Conservation (phyloP, 2,797 vertebrate species). For the Lithobates pipiens region DNA sequence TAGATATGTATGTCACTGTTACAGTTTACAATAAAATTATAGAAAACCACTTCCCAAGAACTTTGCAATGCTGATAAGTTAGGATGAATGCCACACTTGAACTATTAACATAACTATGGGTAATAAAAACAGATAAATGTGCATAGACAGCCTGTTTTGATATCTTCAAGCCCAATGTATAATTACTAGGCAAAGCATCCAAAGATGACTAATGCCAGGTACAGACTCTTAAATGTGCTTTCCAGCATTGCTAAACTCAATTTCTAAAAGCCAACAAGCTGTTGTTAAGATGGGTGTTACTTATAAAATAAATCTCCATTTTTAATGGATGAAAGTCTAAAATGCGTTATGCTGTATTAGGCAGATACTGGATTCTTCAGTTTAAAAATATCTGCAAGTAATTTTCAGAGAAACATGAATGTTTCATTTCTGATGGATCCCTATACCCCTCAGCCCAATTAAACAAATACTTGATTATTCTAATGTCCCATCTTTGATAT, state of each 20-base stretch:
- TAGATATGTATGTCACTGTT: not conserved
- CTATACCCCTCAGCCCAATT: too few species aligned
- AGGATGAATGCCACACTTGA: not conserved
- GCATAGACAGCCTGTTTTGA: slow-evolving; percentile 19
- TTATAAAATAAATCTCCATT: not conserved
- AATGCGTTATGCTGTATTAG: not conserved
- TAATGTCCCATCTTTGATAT: too few species aligned
- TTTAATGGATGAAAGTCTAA: not conserved
- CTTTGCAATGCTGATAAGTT: not conserved
- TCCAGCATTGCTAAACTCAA: slow-evolving; percentile 24
- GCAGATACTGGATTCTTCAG: not conserved
- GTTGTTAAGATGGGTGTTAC: slow-evolving; percentile 17
- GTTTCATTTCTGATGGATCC: too few species aligned
- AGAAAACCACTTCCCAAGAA: not conserved
- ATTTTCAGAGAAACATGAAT: not conserved
- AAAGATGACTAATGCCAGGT: slow-evolving; percentile 30
- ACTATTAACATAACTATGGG: slow-evolving; percentile 19
- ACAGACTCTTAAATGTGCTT: slow-evolving; percentile 31
- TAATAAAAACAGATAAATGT: slow-evolving; percentile 31
- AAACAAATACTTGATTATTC: too few species aligned
- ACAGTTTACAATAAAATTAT: slow-evolving; percentile 10
- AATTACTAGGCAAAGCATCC: slow-evolving; percentile 32
- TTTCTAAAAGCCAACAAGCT: slow-evolving; percentile 23
- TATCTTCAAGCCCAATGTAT: slow-evolving; percentile 26
- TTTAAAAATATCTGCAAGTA: not conserved